Percentiles rank a stretch among this genome's conserved stretches.
Conservation (phyloP, 2,888 invertebrate genomes). For the Litoditis marina region DNA sequence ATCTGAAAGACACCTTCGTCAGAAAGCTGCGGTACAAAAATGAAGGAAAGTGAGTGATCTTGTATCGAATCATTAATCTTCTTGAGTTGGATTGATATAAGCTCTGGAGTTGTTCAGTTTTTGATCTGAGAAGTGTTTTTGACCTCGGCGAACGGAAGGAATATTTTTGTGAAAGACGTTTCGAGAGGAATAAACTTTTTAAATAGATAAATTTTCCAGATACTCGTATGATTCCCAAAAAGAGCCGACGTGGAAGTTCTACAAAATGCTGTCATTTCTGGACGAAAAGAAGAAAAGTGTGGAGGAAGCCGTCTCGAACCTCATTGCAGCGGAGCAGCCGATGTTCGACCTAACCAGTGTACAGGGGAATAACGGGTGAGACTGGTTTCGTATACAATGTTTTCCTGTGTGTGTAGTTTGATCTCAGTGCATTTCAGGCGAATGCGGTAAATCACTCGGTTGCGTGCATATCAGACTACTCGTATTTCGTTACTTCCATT, state of each 20-base stretch:
- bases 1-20: slow-evolving; percentile 47
- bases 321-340: neutral
- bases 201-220: slow-evolving; percentile 15
- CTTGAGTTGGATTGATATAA: neutral
- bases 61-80: no score
- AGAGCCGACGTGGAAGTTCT: slow-evolving; percentile 51
- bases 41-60: slow-evolving; percentile 42
- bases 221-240: slow-evolving; percentile 38
- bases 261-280: slow-evolving; percentile 37
- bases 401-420: neutral
- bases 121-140: no score
- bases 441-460: no score
- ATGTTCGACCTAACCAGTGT: slow-evolving; percentile 12
- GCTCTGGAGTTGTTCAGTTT: neutral
- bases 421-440: neutral
- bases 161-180: neutral
- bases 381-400: no score
- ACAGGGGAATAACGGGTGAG: slow-evolving; percentile 15
- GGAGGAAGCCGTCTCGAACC: no score
- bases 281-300: slow-evolving; percentile 33
- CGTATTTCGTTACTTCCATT: no score
- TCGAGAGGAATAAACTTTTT: neutral
- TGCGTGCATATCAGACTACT: no score
- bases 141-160: no score
- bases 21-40: slow-evolving; percentile 44